Conservation (phyloP, 2,888 invertebrate genomes). For the Eupithecia inturbata region DNA sequence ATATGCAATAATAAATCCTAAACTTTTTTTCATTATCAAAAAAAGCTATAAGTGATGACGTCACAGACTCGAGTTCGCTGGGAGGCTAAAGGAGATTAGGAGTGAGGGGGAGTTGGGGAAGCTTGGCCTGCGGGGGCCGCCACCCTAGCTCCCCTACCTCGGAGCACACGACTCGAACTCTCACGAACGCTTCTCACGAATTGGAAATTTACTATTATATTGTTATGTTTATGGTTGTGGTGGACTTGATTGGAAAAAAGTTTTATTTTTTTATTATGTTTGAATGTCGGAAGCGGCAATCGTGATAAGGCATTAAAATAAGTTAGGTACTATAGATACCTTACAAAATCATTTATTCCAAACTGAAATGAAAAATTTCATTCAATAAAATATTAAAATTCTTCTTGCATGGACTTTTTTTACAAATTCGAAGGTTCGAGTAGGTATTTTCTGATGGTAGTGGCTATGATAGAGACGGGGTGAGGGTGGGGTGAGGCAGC, state of each 20-base stretch:
- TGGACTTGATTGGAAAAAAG: background rate
- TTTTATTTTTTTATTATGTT: background rate
- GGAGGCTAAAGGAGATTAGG: constrained; percentile 78
- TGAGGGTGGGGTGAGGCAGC: constrained; percentile 51
- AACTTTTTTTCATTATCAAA: constrained; percentile 75
- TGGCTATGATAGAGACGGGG: constrained; percentile 59
- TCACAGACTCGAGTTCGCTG: constrained; percentile 67
- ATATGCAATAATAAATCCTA: constrained; percentile 59
- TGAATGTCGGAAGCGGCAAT: background rate
- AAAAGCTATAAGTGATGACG: constrained; percentile 79
- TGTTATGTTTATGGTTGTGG: constrained; percentile 2
- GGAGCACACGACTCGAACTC: constrained; percentile 43
- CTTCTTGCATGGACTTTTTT: no score
- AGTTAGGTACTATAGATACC: background rate
- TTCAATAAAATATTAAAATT: background rate
- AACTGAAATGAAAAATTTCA: no score
- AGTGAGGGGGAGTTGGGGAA: constrained; percentile 59
- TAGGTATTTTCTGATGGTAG: constrained; percentile 56
- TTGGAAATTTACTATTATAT: constrained; percentile 30
- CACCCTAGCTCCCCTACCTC: background rate
- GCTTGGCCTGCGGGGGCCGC: constrained; percentile 57
- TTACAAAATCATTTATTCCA: no score
- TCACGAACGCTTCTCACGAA: constrained; percentile 23
- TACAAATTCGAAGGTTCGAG: constrained; percentile 48
- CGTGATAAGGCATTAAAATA: background rate